phyloP scores from a whole-genome alignment of 2,797 vertebrate genomes.

The Podarcis lilfordi region DNA sequence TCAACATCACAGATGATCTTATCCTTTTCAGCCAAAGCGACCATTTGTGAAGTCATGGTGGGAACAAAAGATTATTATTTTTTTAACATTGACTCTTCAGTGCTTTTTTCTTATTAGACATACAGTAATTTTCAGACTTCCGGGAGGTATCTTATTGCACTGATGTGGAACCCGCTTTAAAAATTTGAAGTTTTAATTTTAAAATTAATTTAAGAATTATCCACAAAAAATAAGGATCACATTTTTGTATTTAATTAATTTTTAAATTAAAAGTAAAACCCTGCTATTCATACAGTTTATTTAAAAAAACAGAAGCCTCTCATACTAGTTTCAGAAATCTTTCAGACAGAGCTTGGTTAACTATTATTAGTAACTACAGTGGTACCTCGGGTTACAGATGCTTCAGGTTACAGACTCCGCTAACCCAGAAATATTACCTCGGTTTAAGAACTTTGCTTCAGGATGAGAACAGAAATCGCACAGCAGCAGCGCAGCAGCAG shows the following conservation, averaged over 20 bases:
- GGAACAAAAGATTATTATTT: slow-evolving; percentile 49
- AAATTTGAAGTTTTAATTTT: not conserved
- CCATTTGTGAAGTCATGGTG: slow-evolving; percentile 43
- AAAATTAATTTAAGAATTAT: not conserved
- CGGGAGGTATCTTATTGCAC: not conserved
- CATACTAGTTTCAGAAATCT: not conserved
- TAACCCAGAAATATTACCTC: too few species aligned
- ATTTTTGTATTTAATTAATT: not conserved
- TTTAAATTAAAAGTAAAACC: not conserved
- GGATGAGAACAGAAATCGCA: too few species aligned
- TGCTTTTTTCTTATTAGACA: slow-evolving; percentile 44
- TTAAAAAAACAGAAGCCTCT: not conserved
- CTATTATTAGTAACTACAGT: not conserved
- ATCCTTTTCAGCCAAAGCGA: slow-evolving; percentile 52
- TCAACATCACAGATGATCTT: slow-evolving; percentile 70
- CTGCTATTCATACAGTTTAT: not conserved
- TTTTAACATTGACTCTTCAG: slow-evolving; percentile 40
- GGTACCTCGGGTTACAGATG: too few species aligned
- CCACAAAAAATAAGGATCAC: slow-evolving; percentile 4
- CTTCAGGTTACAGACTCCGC: too few species aligned
- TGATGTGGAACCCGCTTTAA: slow-evolving; percentile 15
- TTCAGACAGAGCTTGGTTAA: not conserved
- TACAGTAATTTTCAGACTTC: slow-evolving; percentile 12
- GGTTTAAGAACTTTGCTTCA: too few species aligned
- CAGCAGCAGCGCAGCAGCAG: too few species aligned